phyloP scores from a whole-genome alignment of 2,888 invertebrate genomes.

The Iphiclides podalirius region DNA sequence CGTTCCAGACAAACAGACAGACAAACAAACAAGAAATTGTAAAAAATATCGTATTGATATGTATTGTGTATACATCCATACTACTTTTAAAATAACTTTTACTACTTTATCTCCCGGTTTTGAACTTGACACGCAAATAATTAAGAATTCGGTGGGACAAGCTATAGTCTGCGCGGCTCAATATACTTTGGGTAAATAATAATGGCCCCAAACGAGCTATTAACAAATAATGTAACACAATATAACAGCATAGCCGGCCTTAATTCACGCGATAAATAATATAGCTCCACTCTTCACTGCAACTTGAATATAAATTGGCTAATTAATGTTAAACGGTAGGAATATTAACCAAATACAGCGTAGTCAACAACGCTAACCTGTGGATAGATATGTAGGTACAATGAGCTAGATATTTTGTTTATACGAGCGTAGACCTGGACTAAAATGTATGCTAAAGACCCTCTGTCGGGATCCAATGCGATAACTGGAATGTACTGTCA shows the following conservation, averaged over 20 bases:
- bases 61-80: no score
- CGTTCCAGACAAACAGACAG: no score
- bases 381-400: conserved; percentile 27
- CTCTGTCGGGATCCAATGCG: no score
- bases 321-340: conserved; percentile 68
- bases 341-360: conserved; percentile 57
- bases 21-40: no score
- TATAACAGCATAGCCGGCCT: conserved; percentile 42
- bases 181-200: background rate
- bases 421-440: conserved; percentile 23
- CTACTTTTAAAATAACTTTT: no score
- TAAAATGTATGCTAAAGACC: conserved; percentile 33
- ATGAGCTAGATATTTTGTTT: conserved; percentile 37
- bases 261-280: conserved; percentile 65
- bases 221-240: conserved; percentile 35
- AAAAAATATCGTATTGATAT: no score
- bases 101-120: no score
- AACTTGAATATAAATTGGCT: conserved; percentile 73
- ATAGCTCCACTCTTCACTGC: conserved; percentile 64
- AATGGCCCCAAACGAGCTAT: background rate
- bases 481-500: no score
- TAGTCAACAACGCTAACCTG: conserved; percentile 35
- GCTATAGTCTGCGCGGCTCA: no score
- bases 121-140: no score
- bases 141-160: no score